Evolutionary conservation across 2,113 vertebrate genomes (phyloP).

Genomic region (Pyxicephalus adspersus): DNA sequence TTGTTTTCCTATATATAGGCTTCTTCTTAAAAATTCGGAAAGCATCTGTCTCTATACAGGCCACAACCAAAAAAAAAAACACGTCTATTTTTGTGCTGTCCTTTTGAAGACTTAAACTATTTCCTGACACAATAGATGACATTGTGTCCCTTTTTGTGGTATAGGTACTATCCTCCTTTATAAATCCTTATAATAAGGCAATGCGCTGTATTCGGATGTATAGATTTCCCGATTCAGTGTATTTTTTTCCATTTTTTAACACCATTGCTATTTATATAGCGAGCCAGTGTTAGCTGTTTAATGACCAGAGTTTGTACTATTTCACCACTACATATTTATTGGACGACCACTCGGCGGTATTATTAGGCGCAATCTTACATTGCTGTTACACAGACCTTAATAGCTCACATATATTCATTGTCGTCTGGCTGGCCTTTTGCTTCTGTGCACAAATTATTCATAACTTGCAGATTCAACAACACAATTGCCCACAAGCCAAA

Average conservation of each 20-base stretch:
- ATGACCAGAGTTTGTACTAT: constrained; percentile 44
- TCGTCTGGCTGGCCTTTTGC: constrained; percentile 35
- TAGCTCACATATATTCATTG: constrained; percentile 40
- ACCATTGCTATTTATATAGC: background rate
- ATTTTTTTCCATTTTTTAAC: background rate
- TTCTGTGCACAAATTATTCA: constrained; percentile 50
- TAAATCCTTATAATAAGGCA: too few relatives aligned
- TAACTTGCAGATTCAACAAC: constrained; percentile 47
- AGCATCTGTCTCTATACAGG: too few relatives aligned
- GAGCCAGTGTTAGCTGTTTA: constrained; percentile 24
- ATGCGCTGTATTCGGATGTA: too few relatives aligned
- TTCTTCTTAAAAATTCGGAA: too few relatives aligned
- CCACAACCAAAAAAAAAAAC: too few relatives aligned
- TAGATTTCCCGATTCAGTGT: too few relatives aligned
- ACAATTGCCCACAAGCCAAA: constrained; percentile 38
- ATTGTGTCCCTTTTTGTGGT: too few relatives aligned
- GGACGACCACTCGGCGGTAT: background rate
- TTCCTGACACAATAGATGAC: too few relatives aligned
- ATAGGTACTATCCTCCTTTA: too few relatives aligned
- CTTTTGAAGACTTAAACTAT: too few relatives aligned
- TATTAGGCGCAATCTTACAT: constrained; percentile 25
- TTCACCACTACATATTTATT: constrained; percentile 45
- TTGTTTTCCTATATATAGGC: too few relatives aligned
- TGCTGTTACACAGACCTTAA: constrained; percentile 24
- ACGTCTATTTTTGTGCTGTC: too few relatives aligned